Base-by-base conservation (phyloP, 2,113 vertebrate species). In the Actinemys pallida region DNA sequence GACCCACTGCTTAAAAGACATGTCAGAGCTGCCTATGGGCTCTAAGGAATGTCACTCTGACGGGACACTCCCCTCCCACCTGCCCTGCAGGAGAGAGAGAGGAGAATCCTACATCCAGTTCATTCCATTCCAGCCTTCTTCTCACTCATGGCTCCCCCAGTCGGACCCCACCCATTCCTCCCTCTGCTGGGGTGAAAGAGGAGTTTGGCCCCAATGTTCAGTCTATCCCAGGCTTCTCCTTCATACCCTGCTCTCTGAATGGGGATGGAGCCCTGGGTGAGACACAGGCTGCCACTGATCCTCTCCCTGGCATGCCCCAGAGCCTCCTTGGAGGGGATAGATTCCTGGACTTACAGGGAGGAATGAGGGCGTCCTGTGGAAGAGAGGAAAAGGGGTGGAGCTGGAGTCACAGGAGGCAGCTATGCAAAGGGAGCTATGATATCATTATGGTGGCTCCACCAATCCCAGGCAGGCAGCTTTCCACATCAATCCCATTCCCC, bases 101-200 rank as follows among this genome's bases (percentile, higher is more conserved):
- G 81, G 52, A 59, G 47, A 92, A 53, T 2, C 16, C 3, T 3
- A 4, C 16, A 2, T 9, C n/a, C 76, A 13, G 2, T 87, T 65
- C 72, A 54, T 45, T 65, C 65, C 50, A 27, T 47, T 93, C 57
- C 65, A 90, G 57, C 39, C 53, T 92, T 86, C 83, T 90, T 87
- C 20, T 31, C 22, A 54, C 1, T 0, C 0, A 0, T 81, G 19
- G 3, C 5, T 2, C 90, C 69, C n/a, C 56, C 59, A 76, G 69
- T 50, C 5, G n/a, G 20, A 2, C 5, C 91, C 39, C 45, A 16
- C 3, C 75, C 45, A 78, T 47, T 14, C 42, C 42, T 47, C 6
- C 25, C 24, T 76, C 20, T 78, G 75, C 39, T 47, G 75, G 75
- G 39, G 75, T 78, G 75, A 47, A 78, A 78, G 45, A 78, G 75